Conservation (phyloP, 1,140 invertebrate genomes). For the Drosophila leontia region DNA sequence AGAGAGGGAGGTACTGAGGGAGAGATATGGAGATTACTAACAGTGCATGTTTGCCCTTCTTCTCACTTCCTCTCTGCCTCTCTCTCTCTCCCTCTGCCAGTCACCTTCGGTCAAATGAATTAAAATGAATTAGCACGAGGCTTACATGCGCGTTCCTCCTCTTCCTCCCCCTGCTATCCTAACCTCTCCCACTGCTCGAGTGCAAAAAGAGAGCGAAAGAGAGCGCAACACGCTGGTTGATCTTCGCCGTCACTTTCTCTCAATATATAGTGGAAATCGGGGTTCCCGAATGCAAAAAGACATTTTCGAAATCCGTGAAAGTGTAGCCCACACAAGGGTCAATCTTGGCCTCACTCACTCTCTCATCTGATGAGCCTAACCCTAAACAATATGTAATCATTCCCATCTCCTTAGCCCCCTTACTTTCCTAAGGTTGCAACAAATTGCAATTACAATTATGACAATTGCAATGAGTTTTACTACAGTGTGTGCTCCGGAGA, state of each 20-base stretch:
- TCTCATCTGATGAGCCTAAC: slow-evolving; percentile 10
- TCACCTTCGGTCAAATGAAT: slow-evolving; percentile 71
- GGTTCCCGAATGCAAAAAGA: slow-evolving; percentile 59
- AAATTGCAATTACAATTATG: slow-evolving; percentile 57
- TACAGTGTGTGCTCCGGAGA: not conserved
- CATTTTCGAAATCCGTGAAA: slow-evolving; percentile 66
- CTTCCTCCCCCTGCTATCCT: not conserved
- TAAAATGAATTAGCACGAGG: slow-evolving; percentile 73
- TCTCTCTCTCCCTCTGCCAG: slow-evolving; percentile 6
- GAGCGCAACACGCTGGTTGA: slow-evolving; percentile 7
- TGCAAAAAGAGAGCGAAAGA: slow-evolving; percentile 17
- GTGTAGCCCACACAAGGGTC: slow-evolving; percentile 40
- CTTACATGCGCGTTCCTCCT: slow-evolving; percentile 40
- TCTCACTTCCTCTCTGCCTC: slow-evolving; percentile 6
- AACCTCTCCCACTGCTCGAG: not conserved
- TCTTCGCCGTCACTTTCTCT: slow-evolving; percentile 66
- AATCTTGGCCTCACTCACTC: slow-evolving; percentile 2
- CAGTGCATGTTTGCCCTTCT: slow-evolving; percentile 41
- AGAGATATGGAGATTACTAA: slow-evolving; percentile 26
- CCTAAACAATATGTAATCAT: slow-evolving; percentile 27
- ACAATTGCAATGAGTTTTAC: slow-evolving; percentile 42
- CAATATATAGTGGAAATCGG: slow-evolving; percentile 73
- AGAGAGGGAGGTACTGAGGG: not conserved
- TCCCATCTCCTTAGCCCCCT: not conserved
- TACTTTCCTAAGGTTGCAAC: slow-evolving; percentile 33